A percentile compares a stretch with the other conserved stretches of the same genome.
These are phyloP conservation scores for Eueremaeus valkanovi DNA, from an alignment of 2,888 invertebrate species.

Conservation along the genomic window DNA sequence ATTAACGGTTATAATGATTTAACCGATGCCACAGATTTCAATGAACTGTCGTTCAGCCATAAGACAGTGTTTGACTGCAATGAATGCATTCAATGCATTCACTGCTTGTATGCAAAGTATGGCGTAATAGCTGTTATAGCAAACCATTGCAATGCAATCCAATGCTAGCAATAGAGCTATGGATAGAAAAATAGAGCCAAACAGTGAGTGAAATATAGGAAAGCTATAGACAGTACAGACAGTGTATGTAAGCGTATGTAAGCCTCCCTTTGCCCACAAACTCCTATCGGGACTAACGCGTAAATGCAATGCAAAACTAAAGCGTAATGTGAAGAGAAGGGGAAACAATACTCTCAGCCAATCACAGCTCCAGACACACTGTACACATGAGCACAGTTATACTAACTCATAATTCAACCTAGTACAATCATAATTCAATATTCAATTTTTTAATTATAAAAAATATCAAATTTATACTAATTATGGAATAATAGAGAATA, in stretches of 20 bases:
- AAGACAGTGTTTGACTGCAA: conserved; percentile 23
- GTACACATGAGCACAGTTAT: background rate
- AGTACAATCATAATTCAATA: too few relatives aligned
- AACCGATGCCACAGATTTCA: conserved; percentile 30
- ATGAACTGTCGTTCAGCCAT: conserved; percentile 33
- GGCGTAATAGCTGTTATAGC: too few relatives aligned
- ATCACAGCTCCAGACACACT: background rate
- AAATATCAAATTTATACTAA: too few relatives aligned
- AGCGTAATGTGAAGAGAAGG: background rate
- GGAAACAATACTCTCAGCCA: background rate
- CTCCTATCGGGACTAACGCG: conserved; percentile 35
- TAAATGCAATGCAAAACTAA: background rate
- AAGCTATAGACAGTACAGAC: too few relatives aligned
- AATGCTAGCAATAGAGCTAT: background rate
- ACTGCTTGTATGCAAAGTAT: conserved; percentile 23
- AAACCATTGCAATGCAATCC: conserved; percentile 29
- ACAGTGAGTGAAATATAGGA: too few relatives aligned
- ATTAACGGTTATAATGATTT: background rate
- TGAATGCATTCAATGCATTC: background rate
- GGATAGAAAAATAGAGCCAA: too few relatives aligned
- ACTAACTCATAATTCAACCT: background rate
- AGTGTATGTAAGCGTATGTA: too few relatives aligned
- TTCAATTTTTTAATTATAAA: too few relatives aligned
- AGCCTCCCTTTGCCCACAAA: background rate
- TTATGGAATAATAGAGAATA: too few relatives aligned